Percentiles rank a stretch among this genome's conserved stretches.
Evolutionary conservation across 1,140 invertebrate genomes (phyloP).

Genomic region (Matsumurasca onukii): DNA sequence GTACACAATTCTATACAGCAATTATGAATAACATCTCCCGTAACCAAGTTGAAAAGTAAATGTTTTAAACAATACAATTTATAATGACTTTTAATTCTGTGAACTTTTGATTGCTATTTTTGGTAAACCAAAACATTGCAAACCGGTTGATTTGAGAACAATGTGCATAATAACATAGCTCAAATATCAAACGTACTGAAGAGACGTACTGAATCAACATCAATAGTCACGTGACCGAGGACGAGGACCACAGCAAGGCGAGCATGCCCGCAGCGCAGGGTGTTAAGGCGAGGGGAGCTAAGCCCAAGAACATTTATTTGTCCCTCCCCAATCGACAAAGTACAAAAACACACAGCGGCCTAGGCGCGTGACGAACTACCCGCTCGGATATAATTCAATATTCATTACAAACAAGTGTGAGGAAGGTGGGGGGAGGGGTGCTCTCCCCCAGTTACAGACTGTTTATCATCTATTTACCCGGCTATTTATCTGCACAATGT

Average conservation of each 20-base stretch:
- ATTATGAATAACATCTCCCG: too few relatives aligned
- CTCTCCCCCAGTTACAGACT: constrained; percentile 6
- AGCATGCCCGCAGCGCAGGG: background rate
- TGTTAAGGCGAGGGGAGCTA: background rate
- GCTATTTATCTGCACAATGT: constrained; percentile 14
- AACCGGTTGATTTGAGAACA: too few relatives aligned
- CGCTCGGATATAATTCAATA: constrained; percentile 24
- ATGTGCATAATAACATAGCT: too few relatives aligned
- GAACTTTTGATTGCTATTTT: too few relatives aligned
- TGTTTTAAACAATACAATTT: too few relatives aligned
- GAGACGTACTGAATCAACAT: too few relatives aligned
- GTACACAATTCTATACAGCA: too few relatives aligned
- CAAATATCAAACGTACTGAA: too few relatives aligned
- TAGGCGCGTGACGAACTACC: constrained; percentile 3
- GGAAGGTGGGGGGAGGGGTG: background rate
- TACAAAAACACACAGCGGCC: constrained; percentile 18
- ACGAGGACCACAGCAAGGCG: background rate
- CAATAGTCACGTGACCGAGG: too few relatives aligned
- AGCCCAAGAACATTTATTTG: background rate
- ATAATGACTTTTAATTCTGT: too few relatives aligned
- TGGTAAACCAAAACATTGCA: too few relatives aligned
- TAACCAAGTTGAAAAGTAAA: too few relatives aligned
- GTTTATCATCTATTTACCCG: constrained; percentile 24
- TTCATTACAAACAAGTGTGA: constrained; percentile 24
- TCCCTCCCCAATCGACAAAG: constrained; percentile 17